Base-by-base conservation (phyloP, 2,113 vertebrate species). In the Atherinomorus stipes region DNA sequence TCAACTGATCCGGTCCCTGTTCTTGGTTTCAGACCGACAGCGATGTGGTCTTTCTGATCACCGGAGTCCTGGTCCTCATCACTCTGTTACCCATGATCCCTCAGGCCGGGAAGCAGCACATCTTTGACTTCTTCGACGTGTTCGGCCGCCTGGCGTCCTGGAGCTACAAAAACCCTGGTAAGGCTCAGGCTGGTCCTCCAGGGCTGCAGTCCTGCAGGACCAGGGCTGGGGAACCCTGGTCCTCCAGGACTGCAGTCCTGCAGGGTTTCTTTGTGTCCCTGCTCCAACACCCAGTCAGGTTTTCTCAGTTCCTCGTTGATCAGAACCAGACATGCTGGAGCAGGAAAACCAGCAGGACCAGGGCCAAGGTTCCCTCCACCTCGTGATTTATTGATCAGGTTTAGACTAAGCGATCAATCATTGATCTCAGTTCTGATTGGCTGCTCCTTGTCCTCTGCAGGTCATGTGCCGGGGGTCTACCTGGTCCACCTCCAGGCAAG, bases 41-140 rank as follows among this genome's bases (percentile, higher is more conserved):
- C 0, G 96, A 99, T 23, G 94, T 96, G 50, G 91, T 97, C 23
- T 93, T 98, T 62, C 95, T 99, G 80, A 95, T 97, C 62, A 96
- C 96, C 1, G 98, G 96, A 34, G 96, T 98, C 76, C 91, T 99
- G 83, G 96, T 99, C 85, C 93, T 99, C 89, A 94, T 98, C 83
- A 97, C 95, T 28, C 93, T 99, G 78, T 92, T 99, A 60, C 98
- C 98, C 56, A 98, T 98, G 96, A 97, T 99, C 64, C 98, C 97
- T 28, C 98, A 99, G 88, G 95, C 96, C 1, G 96, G 96, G 57
- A 98, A 97, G 62, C 96, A 97, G 54, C 95, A 96, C 82, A 96
- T 99, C 72, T 96, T 95, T 5, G 98, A 99, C 88, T 98, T 97
- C 93, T 99, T 99, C 60, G 97, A 98, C 60, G 96, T 99, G 84